Evolutionary conservation across 2,797 vertebrate species (phyloP), one percentile per base, ranked within the genome.

Genomic region (Paratrypauchen microcephalus): DNA sequence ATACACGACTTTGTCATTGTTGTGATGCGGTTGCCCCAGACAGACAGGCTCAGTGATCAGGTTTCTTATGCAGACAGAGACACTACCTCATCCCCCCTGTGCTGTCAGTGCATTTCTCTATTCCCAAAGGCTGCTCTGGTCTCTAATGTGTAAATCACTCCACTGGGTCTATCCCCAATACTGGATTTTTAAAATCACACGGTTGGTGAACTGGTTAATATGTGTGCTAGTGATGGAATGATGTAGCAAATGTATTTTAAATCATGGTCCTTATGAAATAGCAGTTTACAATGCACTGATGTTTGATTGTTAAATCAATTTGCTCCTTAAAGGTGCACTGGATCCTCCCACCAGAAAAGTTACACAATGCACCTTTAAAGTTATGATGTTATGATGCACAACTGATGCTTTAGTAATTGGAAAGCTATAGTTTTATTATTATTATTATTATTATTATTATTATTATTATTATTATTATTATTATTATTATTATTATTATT

Each of bases 21-120:
- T 83, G 80, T 79, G 77, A 78, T 9, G 28, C 68, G 28, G 26
- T 52, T 70, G 80, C 77, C 81, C 52, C 1, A 64, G 68, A 83
- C 75, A 75, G 82, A 81, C 78, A 65, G 72, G 70, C 61, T 73
- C 73, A 71, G 73, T 78, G 81, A 87, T 92, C 84, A 64, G 61
- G 72, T 92, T 91, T 88, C 89, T 55, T 69, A 78, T 61, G 79
- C 86, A 80, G 84, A 90, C 62, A 18, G 83, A 88, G 87, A 91
- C 83, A 59, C 86, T 85, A 89, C 89, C 88, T 91, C 88, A 89
- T 90, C 89, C 75, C 69, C 83, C 76, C 69, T 2, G 52, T 7
- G 69, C 73, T 71, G 64, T 63, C 69, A 65, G 56, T 54, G 69
- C 78, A 75, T 73, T 85, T 71, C 75, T 81, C 68, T 76, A 74